Evolutionary conservation across 2,888 invertebrate species (phyloP), one percentile per base, ranked within the genome.

Genomic region (Chrysodeixis includens): DNA sequence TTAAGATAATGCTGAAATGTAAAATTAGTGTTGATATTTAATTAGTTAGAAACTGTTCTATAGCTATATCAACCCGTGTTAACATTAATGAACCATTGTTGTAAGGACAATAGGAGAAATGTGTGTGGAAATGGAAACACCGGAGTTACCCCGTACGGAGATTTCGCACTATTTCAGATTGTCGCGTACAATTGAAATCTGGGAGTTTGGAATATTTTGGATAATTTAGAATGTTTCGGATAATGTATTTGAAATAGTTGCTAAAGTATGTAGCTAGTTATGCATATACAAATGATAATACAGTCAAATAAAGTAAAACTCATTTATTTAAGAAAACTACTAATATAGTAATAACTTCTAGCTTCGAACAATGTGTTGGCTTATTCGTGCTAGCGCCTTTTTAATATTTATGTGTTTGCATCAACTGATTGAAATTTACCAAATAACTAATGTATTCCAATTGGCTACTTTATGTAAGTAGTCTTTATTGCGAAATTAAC

Each of bases 81-180:
- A 52, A 69, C 71, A 72, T 83, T 87, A 90, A 90, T 83, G 84
- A 89, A 88, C 85, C 85, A 90, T 90, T 90, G 90, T 90, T 83
- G 52, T 30, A 63, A 71, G 72, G 80, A 90, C 89, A 90, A 89
- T 87, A 68, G 73, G 78, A 59, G 64, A 72, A 76, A 81, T 83
- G 82, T 84, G 72, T 79, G 79, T 74, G 81, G 82, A 82, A 85
- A 85, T 81, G 73, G 81, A 76, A 81, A 82, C 81, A 78, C 55
- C 66, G 73, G 73, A 70, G 72, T 75, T 76, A 81, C 78, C 79
- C 69, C 58, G 69, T 69, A 74, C 61, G 62, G 61, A 51, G 56
- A 66, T 58, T 76, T 67, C 16, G 56, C 46, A 71, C 71, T 67
- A 68, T 69, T 67, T 61, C 52, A 72, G 61, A 75, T 63, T 57